Evolutionary conservation across 2,888 invertebrate genomes (phyloP), one percentile per base, ranked within the genome.

Genomic region (Drosophila mayaguana): DNA sequence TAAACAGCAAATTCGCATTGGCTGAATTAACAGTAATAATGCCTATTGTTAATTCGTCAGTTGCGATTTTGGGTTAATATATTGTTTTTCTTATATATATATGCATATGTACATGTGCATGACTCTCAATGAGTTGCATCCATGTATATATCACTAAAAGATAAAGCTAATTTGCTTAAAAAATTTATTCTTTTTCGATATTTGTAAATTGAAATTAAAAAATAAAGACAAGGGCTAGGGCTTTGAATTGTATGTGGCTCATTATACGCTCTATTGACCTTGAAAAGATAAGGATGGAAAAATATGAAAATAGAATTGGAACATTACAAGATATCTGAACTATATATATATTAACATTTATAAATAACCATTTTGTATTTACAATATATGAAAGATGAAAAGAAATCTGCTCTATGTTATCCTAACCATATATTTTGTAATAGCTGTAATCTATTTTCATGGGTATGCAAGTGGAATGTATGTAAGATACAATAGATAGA

Each of bases 21-120:
- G 22, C 4, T 53, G 38, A n/a, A 46, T 69, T 60, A 8, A 46
- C 32, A 22, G 22, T 28, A 25, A 2, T 11, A 20, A 20, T 12
- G 9, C 59, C 51, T 2, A 14, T 28, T 60, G 34, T 12, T 12
- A 51, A 45, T 75, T 28, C 36, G 22, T 9, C 16, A 28, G 0
- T 3, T 63, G 56, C 36, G 63, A 28, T 42, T 46, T 42, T 43
- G 6, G 2, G 28, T 45, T 12, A 20, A 28, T 50, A 50, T 50
- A n/a, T 18, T 22, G 46, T 3, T 14, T 25, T 16, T 43, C n/a
- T 50, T 20, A 43, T 43, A 43, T 43, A 6, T 45, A 22, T 48
- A 48, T n/a, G 11, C 28, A 16, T 28, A 48, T 48, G 8, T n/a
- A 48, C 16, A 36, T 51, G 36, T 16, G 9, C 4, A 51, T 34